phyloP scores from a whole-genome alignment of 1,140 invertebrate genomes.

The Andricus grossulariae region DNA sequence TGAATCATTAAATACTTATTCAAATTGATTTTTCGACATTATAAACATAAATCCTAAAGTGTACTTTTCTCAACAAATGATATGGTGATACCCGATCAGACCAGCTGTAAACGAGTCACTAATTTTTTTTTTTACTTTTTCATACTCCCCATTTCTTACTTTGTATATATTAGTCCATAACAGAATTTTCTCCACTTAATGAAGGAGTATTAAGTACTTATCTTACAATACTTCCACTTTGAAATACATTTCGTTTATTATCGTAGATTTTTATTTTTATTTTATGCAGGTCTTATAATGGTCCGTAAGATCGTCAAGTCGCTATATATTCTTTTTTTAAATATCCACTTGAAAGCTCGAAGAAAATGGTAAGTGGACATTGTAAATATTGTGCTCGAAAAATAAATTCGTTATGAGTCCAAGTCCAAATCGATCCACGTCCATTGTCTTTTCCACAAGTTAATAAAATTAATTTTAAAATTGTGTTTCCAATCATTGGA shows the following conservation, averaged over 20 bases:
- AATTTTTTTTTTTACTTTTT: constrained; percentile 39
- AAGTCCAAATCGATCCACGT: constrained; percentile 8
- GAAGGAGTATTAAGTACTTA: constrained; percentile 26
- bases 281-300: constrained; percentile 23
- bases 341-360: constrained; percentile 43
- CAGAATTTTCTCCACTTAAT: constrained; percentile 12
- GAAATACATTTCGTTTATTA: constrained; percentile 17
- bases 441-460: too few relatives aligned
- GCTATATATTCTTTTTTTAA: constrained; percentile 33
- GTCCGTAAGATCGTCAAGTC: constrained; percentile 32
- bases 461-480: too few relatives aligned
- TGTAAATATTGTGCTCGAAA: constrained; percentile 23
- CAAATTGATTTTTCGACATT: constrained; percentile 40
- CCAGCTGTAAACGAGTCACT: constrained; percentile 73
- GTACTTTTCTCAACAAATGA: constrained; percentile 54
- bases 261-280: not conserved
- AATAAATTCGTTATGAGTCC: constrained; percentile 6
- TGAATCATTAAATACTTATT: constrained; percentile 28
- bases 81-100: constrained; percentile 67
- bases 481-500: too few relatives aligned
- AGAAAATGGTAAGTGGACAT: constrained; percentile 19
- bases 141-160: constrained; percentile 46
- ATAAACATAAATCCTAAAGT: constrained; percentile 39
- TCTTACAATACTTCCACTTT: constrained; percentile 22
- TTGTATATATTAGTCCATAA: constrained; percentile 49